Evolutionary conservation across 2,888 invertebrate genomes (phyloP).

Genomic region (Brachycybe producta): DNA sequence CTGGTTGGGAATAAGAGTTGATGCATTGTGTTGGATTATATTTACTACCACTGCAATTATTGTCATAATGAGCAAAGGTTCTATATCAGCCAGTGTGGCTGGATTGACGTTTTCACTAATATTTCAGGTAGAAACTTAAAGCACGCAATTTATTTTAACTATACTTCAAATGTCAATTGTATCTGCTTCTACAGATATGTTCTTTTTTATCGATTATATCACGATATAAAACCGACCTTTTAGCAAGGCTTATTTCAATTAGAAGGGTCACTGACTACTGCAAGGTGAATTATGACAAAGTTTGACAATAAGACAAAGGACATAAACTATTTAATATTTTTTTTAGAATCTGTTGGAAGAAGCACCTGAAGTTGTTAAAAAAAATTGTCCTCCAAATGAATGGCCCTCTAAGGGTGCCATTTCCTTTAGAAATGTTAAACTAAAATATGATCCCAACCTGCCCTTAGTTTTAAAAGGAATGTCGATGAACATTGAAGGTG

Average conservation of each 20-base stretch:
- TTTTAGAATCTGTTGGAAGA: constrained; percentile 29
- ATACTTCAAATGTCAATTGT: too few species aligned
- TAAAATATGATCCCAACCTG: constrained; percentile 33
- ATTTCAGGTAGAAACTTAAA: too few species aligned
- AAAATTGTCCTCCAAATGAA: constrained; percentile 28
- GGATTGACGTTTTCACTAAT: constrained; percentile 43
- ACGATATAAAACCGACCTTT: constrained; percentile 30
- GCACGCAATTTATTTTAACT: too few species aligned
- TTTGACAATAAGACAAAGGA: too few species aligned
- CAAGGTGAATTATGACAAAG: too few species aligned
- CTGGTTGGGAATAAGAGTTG: constrained; percentile 38
- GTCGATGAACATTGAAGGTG: constrained; percentile 34
- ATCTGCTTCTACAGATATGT: constrained; percentile 25
- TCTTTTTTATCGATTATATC: constrained; percentile 29
- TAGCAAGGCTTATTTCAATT: constrained; percentile 36
- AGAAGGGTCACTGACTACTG: constrained; percentile 36
- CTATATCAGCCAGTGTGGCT: constrained; percentile 33
- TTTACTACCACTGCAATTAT: constrained; percentile 36
- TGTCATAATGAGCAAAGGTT: constrained; percentile 34
- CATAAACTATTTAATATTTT: too few species aligned
- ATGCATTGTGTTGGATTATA: constrained; percentile 32
- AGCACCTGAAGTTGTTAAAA: constrained; percentile 26
- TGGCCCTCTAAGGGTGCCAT: constrained; percentile 37
- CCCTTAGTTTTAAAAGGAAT: constrained; percentile 38
- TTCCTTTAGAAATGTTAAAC: constrained; percentile 32